These are phyloP conservation scores for Laupala kohalensis DNA, from an alignment of 1,140 invertebrate species.

Conservation along the genomic window DNA sequence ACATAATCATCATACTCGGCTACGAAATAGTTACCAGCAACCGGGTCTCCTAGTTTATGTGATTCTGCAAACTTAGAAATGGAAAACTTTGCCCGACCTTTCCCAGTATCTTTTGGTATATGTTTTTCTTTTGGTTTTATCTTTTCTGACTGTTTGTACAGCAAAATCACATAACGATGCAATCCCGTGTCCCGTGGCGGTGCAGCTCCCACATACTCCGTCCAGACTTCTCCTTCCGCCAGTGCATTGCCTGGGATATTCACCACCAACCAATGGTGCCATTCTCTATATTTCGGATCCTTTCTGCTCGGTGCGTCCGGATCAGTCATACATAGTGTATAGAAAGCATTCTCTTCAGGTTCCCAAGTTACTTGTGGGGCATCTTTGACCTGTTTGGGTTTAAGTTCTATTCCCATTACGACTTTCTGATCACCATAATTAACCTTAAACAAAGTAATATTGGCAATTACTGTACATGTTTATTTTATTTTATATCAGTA, in stretches of 20 bases:
- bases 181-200: constrained; percentile 42
- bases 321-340: constrained; percentile 40
- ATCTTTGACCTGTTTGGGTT: constrained; percentile 30
- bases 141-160: constrained; percentile 70
- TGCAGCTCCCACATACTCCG: constrained; percentile 39
- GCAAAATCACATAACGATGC: constrained; percentile 79
- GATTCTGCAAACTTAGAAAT: constrained; percentile 70
- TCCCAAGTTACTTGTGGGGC: constrained; percentile 33
- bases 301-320: constrained; percentile 14
- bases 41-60: constrained; percentile 63
- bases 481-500: too few relatives aligned
- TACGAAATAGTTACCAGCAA: constrained; percentile 81
- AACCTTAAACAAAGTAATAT: too few relatives aligned
- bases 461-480: too few relatives aligned
- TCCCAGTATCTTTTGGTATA: constrained; percentile 33
- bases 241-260: constrained; percentile 40
- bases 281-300: constrained; percentile 34
- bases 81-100: constrained; percentile 46
- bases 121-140: constrained; percentile 44
- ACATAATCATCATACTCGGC: constrained; percentile 87
- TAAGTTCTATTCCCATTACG: constrained; percentile 39
- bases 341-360: constrained; percentile 34
- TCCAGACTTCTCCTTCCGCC: constrained; percentile 31
- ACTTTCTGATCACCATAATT: too few relatives aligned
- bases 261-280: constrained; percentile 42